phyloP scores from a whole-genome alignment of 2,797 vertebrate species.

The Gambusia yucatana region DNA sequence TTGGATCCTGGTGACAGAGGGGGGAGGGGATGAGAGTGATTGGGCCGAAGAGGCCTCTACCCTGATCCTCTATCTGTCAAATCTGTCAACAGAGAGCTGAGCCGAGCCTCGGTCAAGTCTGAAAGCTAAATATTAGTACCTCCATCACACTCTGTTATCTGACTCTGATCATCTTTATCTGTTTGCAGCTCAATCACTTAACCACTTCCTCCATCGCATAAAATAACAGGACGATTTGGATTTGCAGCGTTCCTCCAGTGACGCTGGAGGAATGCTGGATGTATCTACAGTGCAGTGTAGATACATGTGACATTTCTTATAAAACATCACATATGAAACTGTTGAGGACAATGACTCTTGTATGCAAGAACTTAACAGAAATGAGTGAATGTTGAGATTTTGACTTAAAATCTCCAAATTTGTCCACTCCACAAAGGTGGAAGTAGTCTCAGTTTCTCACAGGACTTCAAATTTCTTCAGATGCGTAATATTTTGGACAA shows the following conservation, averaged over 20 bases:
- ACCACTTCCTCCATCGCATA: neutral
- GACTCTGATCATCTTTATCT: neutral
- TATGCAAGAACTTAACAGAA: neutral
- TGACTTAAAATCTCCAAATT: neutral
- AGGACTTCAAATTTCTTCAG: too few species aligned
- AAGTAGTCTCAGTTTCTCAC: too few species aligned
- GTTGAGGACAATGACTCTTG: neutral
- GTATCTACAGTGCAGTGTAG: neutral
- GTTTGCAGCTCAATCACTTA: neutral
- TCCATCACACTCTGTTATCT: constrained; percentile 30
- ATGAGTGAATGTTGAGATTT: neutral
- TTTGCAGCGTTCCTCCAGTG: neutral
- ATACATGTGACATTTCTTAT: neutral
- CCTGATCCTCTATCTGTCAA: constrained; percentile 75
- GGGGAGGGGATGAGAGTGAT: neutral
- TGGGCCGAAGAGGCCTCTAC: constrained; percentile 20
- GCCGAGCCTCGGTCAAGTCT: constrained; percentile 67
- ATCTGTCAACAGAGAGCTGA: constrained; percentile 75
- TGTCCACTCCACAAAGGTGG: neutral
- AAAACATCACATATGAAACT: neutral
- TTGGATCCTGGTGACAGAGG: constrained; percentile 9
- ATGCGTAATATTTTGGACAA: neutral
- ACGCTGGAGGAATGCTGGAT: neutral
- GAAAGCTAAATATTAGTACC: constrained; percentile 78
- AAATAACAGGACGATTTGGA: neutral